Evolutionary conservation across 2,888 invertebrate genomes (phyloP).

Genomic region (Priocnemis perturbator): DNA sequence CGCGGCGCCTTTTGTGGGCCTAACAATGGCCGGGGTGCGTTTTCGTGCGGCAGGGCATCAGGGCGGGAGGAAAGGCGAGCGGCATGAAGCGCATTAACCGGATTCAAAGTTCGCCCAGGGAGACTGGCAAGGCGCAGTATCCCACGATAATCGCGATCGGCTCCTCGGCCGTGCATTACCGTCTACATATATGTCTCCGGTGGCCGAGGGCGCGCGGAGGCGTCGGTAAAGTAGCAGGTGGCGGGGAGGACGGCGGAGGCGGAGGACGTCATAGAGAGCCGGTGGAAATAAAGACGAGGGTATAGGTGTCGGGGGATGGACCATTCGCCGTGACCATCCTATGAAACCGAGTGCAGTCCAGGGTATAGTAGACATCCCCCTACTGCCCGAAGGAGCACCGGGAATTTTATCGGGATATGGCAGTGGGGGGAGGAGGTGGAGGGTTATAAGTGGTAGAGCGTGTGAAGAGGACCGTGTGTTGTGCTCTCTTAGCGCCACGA

Average conservation of each 20-base stretch:
- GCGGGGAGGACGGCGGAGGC: conserved; percentile 19
- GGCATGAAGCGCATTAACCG: background rate
- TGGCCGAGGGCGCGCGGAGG: background rate
- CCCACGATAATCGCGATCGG: conserved; percentile 44
- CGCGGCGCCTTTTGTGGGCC: background rate
- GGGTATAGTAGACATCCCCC: conserved; percentile 61
- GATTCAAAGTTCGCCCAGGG: conserved; percentile 6
- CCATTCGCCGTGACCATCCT: conserved; percentile 70
- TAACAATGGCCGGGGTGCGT: background rate
- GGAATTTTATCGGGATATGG: conserved; percentile 60
- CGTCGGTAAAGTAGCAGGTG: conserved; percentile 3
- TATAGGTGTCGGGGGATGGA: conserved; percentile 71
- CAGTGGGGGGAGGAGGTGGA: conserved; percentile 12
- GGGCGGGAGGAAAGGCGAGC: background rate
- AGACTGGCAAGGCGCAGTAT: conserved; percentile 19
- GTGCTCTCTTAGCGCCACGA: conserved; percentile 25
- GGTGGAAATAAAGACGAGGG: conserved; percentile 70
- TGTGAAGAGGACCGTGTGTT: conserved; percentile 55
- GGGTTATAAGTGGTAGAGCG: conserved; percentile 65
- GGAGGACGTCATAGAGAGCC: conserved; percentile 53
- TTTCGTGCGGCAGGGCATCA: too few species aligned
- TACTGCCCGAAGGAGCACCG: conserved; percentile 17
- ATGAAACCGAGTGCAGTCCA: conserved; percentile 70
- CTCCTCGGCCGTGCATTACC: conserved; percentile 33
- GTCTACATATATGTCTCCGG: conserved; percentile 29